Percentiles rank a stretch among this genome's conserved stretches.
Conservation (phyloP, 37 sponge, comb jelly and placozoan species). For the Geodia barretti region DNA sequence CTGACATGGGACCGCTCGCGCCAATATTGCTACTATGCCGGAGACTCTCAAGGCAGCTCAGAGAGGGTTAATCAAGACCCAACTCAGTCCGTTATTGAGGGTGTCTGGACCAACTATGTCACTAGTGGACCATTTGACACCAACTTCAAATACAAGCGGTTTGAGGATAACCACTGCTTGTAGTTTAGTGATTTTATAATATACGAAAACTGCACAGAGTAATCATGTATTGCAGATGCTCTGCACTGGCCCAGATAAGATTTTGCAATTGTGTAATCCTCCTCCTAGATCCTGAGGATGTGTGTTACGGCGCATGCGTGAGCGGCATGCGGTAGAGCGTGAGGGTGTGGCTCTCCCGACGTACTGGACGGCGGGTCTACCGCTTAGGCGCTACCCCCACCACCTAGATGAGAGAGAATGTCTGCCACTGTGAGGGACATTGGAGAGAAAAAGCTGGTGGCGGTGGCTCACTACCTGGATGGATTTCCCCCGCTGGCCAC, state of each 20-base stretch:
- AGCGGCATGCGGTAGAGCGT: no score
- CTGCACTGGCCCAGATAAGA: no score
- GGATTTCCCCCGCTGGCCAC: constrained; percentile 4
- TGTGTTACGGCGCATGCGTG: no score
- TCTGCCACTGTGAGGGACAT: constrained; percentile 4
- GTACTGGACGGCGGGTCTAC: no score
- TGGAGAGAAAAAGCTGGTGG: background rate
- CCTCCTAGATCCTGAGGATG: no score
- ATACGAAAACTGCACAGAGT: no score
- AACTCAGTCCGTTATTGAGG: constrained; percentile 55
- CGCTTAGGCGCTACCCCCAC: no score
- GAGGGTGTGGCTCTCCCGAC: no score
- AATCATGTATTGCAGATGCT: no score
- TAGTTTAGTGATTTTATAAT: no score
- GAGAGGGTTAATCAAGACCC: constrained; percentile 4
- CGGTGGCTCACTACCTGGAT: constrained; percentile 19
- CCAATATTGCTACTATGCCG: constrained; percentile 52
- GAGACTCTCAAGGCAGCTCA: constrained; percentile 42
- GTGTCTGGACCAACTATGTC: constrained; percentile 33
- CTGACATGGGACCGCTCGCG: constrained; percentile 35
- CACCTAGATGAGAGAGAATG: no score
- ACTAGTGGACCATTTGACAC: constrained; percentile 14
- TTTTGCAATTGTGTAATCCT: no score
- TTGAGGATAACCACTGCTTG: constrained; percentile 5
- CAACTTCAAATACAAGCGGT: constrained; percentile 20